Evolutionary conservation across 2,888 invertebrate species (phyloP).

Genomic region (Phania funesta): DNA sequence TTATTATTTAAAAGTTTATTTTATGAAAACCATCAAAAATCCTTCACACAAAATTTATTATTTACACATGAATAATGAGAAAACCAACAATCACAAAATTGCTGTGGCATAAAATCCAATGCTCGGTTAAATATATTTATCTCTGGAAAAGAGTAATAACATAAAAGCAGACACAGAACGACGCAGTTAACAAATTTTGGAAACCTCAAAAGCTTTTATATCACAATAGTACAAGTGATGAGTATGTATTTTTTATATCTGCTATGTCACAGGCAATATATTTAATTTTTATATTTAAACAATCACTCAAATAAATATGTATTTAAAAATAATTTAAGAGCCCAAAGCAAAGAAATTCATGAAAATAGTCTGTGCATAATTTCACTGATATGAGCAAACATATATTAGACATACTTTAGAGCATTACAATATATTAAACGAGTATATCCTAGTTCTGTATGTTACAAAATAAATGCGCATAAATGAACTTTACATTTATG

Average conservation of each 20-base stretch:
- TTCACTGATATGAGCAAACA: constrained; percentile 17
- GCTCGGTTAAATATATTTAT: constrained; percentile 40
- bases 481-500: neutral
- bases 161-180: neutral
- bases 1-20: too few species aligned
- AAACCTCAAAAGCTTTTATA: neutral
- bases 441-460: neutral
- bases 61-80: constrained; percentile 48
- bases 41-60: constrained; percentile 37
- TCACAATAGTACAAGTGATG: neutral
- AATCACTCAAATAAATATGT: constrained; percentile 18
- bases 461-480: neutral
- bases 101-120: constrained; percentile 57
- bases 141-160: constrained; percentile 14
- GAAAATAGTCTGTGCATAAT: constrained; percentile 27
- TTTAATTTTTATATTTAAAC: neutral
- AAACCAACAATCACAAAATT: constrained; percentile 50
- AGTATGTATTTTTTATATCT: neutral
- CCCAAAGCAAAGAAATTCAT: constrained; percentile 26
- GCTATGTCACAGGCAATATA: neutral
- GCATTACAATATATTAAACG: too few species aligned
- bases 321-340: constrained; percentile 15
- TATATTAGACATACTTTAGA: neutral
- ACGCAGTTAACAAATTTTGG: neutral
- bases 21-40: neutral